Evolutionary conservation across 2,797 vertebrate genomes (phyloP).

Genomic region (Eupleurogrammus muticus): DNA sequence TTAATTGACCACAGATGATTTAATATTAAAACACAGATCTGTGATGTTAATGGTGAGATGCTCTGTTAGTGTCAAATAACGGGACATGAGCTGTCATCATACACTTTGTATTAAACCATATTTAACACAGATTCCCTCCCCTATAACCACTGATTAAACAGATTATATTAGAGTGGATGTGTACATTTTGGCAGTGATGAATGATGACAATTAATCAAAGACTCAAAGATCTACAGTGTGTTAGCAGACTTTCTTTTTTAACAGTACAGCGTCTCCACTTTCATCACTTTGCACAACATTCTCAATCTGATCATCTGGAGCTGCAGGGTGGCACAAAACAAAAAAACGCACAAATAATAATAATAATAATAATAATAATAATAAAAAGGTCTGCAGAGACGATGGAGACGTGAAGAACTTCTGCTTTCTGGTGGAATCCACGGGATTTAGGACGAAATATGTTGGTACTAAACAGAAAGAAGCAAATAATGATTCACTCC

Average conservation of each 20-base stretch:
- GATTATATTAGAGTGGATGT: constrained; percentile 1
- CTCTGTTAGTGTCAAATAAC: constrained; percentile 62
- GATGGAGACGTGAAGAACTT: no score
- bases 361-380: no score
- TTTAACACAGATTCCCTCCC: not conserved
- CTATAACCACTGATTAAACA: not conserved
- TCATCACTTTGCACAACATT: constrained; percentile 72
- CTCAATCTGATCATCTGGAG: constrained; percentile 73
- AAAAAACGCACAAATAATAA: constrained; percentile 71
- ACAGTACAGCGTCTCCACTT: constrained; percentile 70
- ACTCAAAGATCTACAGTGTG: constrained; percentile 48
- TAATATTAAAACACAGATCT: constrained; percentile 35
- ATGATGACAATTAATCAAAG: constrained; percentile 29
- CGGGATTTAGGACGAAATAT: no score
- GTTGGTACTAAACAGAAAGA: no score
- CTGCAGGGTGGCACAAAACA: constrained; percentile 74
- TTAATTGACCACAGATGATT: constrained; percentile 38
- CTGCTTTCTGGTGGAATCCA: no score
- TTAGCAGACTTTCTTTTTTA: constrained; percentile 45
- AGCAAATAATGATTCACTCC: no score
- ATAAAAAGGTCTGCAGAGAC: constrained; percentile 14
- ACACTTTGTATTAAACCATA: constrained; percentile 13
- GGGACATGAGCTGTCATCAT: constrained; percentile 38
- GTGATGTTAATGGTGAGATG: constrained; percentile 59
- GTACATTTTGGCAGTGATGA: constrained; percentile 12